phyloP scores from a whole-genome alignment of 2,113 vertebrate genomes.

The Donacobius atricapilla region DNA sequence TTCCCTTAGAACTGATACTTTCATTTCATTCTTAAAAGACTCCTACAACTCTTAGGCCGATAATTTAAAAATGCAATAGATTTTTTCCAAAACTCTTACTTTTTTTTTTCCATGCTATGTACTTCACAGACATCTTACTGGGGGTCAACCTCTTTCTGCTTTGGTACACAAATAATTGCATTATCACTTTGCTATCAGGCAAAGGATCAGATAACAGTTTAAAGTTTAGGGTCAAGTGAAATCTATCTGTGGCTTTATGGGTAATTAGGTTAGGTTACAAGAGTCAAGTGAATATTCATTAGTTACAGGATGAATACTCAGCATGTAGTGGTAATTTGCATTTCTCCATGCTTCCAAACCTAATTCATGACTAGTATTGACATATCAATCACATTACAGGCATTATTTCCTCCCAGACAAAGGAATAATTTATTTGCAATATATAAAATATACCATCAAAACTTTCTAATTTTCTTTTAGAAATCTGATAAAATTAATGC shows the following conservation, averaged over 20 bases:
- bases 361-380: constrained; percentile 55
- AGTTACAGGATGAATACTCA: constrained; percentile 55
- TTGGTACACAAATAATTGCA: constrained; percentile 35
- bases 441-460: constrained; percentile 1
- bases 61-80: constrained; percentile 17
- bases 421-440: constrained; percentile 9
- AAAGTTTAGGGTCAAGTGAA: constrained; percentile 70
- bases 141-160: constrained; percentile 20
- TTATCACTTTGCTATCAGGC: constrained; percentile 45
- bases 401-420: background rate
- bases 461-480: background rate
- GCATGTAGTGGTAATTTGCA: constrained; percentile 48
- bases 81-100: constrained; percentile 14
- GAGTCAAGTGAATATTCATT: constrained; percentile 67
- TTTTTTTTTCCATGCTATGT: background rate
- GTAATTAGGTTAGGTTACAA: constrained; percentile 68
- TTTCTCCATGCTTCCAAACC: constrained; percentile 30
- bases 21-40: background rate
- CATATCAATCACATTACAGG: background rate
- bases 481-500: background rate
- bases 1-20: background rate
- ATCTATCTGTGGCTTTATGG: constrained; percentile 60
- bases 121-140: background rate
- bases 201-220: constrained; percentile 55
- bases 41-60: background rate